Conservation (phyloP, 2,888 invertebrate species). For the Entomobrya proxima region DNA sequence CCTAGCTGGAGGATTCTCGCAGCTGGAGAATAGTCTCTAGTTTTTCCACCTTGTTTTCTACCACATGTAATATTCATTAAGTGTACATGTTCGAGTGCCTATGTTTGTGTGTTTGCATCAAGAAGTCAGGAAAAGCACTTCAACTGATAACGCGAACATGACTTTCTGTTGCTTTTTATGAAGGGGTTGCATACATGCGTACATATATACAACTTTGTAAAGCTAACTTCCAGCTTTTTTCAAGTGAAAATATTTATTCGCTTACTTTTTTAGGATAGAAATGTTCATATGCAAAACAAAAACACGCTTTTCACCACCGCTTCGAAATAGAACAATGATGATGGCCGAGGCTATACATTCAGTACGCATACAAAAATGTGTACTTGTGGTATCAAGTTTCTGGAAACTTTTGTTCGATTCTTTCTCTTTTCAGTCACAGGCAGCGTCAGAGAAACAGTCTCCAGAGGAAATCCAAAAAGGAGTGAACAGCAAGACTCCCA, state of each 20-base stretch:
- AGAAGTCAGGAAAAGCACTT: slow-evolving; percentile 8
- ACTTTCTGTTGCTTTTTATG: no score
- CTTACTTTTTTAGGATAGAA: slow-evolving; percentile 2
- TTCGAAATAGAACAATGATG: slow-evolving; percentile 5
- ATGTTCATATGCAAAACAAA: not conserved
- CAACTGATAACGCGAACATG: not conserved
- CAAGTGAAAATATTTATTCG: slow-evolving; percentile 27
- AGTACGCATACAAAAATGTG: not conserved
- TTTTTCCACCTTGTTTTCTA: not conserved
- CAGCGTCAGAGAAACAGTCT: not conserved
- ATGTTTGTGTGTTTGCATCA: not conserved
- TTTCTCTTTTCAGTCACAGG: slow-evolving; percentile 15
- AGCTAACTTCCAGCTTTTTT: not conserved
- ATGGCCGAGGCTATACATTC: not conserved
- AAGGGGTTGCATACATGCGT: slow-evolving; percentile 28
- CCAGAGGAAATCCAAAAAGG: not conserved
- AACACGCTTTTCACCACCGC: not conserved
- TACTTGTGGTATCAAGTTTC: not conserved
- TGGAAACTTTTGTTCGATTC: not conserved
- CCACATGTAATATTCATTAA: slow-evolving; percentile 40
- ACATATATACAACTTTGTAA: not conserved
- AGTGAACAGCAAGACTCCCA: slow-evolving; percentile 35
- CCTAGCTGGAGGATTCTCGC: not conserved
- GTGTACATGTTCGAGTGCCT: not conserved
- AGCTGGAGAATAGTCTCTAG: not conserved